Conservation (phyloP, 2,797 vertebrate genomes). For the Rhinophrynus dorsalis region DNA sequence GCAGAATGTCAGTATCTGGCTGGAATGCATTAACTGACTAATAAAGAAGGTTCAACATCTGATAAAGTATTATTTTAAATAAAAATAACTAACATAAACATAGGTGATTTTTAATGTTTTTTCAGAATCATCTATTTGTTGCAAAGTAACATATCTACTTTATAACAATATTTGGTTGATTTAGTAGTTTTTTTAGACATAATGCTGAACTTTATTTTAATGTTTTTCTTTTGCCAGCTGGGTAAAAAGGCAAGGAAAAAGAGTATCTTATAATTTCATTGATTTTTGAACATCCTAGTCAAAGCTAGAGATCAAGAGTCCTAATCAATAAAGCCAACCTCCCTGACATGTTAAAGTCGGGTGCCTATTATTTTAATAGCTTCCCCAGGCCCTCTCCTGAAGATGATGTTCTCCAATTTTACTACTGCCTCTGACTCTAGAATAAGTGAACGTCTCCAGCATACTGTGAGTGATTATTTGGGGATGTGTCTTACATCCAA, state of each 20-base stretch:
- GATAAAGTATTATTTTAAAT: too few species aligned
- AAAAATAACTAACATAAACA: too few species aligned
- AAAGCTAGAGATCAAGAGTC: constrained; percentile 22
- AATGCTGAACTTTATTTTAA: too few species aligned
- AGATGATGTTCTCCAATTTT: constrained; percentile 4
- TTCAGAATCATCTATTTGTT: too few species aligned
- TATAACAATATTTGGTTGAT: too few species aligned
- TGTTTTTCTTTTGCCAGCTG: too few species aligned
- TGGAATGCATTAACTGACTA: too few species aligned
- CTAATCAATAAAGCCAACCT: constrained; percentile 40
- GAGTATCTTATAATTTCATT: constrained; percentile 6
- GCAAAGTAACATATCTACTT: too few species aligned
- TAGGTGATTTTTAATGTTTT: too few species aligned
- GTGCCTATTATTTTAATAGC: constrained; percentile 34
- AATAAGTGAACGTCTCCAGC: neutral
- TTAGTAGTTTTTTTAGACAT: too few species aligned
- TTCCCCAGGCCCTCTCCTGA: constrained; percentile 13
- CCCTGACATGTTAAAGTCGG: constrained; percentile 23
- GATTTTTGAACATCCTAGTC: constrained; percentile 23
- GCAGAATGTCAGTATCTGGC: too few species aligned
- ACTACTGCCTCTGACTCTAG: neutral
- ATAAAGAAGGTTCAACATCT: too few species aligned
- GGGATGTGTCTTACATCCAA: neutral
- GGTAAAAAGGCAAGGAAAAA: constrained; percentile 12
- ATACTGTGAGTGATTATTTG: neutral